These are phyloP conservation scores for Anoplophora glabripennis DNA, from an alignment of 1,140 invertebrate species.

Conservation along the genomic window DNA sequence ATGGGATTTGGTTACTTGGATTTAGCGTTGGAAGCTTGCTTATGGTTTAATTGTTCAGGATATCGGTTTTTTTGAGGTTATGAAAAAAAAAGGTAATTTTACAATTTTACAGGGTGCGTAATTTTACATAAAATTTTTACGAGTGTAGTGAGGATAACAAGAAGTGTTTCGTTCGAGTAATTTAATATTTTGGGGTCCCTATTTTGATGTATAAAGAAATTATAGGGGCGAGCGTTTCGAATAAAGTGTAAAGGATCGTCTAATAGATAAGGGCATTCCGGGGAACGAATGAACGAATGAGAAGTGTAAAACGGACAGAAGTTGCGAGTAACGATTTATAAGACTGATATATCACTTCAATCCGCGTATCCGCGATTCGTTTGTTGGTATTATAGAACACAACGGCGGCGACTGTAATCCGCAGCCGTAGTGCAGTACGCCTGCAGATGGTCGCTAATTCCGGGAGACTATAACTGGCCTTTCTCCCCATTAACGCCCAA, in stretches of 20 bases:
- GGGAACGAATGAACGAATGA: constrained; percentile 7
- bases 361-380: constrained; percentile 25
- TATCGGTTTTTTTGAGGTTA: too few relatives aligned
- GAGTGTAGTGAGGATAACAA: too few relatives aligned
- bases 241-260: constrained; percentile 2
- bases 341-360: constrained; percentile 37
- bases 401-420: constrained; percentile 24
- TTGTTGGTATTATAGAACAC: constrained; percentile 32
- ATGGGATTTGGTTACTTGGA: too few relatives aligned
- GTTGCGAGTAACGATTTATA: constrained; percentile 30
- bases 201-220: too few relatives aligned
- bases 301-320: constrained; percentile 1
- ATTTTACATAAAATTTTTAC: too few relatives aligned
- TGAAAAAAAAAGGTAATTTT: too few relatives aligned
- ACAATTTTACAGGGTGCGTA: too few relatives aligned
- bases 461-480: constrained; percentile 22
- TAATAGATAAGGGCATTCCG: constrained; percentile 12
- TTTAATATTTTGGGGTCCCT: too few relatives aligned
- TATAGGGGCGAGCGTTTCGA: too few relatives aligned
- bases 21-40: too few relatives aligned
- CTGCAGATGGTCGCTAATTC: constrained; percentile 34
- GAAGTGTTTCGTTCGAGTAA: too few relatives aligned
- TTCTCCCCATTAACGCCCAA: constrained; percentile 16
- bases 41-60: too few relatives aligned
- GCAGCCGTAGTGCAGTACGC: constrained; percentile 32